A percentile compares a stretch with the other conserved stretches of the same genome.
Conservation (phyloP, 92 coral and sea anemone species). For the Metridium senile region DNA sequence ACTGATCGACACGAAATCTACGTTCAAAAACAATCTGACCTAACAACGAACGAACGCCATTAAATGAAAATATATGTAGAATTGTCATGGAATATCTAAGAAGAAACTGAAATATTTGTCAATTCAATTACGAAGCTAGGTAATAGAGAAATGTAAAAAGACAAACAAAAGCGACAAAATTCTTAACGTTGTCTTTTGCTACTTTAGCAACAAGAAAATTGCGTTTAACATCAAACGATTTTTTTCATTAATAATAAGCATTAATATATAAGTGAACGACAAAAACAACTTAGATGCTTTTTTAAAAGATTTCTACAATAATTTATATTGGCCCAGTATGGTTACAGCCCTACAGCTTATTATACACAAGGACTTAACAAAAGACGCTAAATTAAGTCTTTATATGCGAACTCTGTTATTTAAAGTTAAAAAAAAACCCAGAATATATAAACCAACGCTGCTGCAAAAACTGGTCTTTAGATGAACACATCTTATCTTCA, state of each 20-base stretch:
- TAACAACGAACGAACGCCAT: background rate
- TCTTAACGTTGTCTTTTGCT: conserved; percentile 4
- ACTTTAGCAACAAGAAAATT: conserved; percentile 9
- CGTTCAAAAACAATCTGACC: background rate
- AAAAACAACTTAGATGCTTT: background rate
- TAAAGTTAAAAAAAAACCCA: background rate
- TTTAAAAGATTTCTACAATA: background rate
- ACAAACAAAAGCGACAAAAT: conserved; percentile 13
- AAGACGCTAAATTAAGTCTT: conserved; percentile 4
- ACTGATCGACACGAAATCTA: background rate
- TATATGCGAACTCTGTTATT: background rate
- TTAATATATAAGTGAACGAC: background rate
- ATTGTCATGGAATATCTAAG: conserved; percentile 3
- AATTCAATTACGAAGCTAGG: conserved; percentile 2
- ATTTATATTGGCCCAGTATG: conserved; percentile 7
- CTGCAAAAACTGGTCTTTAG: background rate
- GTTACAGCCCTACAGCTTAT: background rate
- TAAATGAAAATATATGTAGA: background rate
- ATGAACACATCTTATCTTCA: background rate
- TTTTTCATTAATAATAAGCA: too few species aligned
- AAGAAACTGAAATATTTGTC: background rate
- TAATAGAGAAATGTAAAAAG: background rate
- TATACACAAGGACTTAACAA: background rate
- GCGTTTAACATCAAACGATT: background rate
- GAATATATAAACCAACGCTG: background rate